Evolutionary conservation across 1,140 invertebrate species (phyloP), one percentile per base, ranked within the genome.

Genomic region (Aphaenogaster floridana): DNA sequence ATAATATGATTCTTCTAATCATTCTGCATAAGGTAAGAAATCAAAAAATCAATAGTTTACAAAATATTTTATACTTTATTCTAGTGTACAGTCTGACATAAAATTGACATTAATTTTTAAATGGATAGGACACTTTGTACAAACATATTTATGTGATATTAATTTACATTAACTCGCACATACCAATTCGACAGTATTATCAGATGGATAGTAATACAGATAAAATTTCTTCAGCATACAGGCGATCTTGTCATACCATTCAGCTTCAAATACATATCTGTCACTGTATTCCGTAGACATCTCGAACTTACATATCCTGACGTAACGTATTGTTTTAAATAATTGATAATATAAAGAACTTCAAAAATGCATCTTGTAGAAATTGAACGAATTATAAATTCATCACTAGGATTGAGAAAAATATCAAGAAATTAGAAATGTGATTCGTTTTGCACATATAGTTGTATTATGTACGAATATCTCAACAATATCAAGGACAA

Each of bases 181-280:
- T 95, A 97, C 97, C 96, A 98, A 96, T 96, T 98, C 98, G 54
- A 98, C 95, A 11, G 97, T 97, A 85, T 97, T 96, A 93, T 98
- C 98, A 48, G 94, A 95, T 21, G 96, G 96, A 95, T 97, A 98
- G 94, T 96, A 98, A 90, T 97, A 97, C 69, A 98, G 94, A 92
- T 97, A 96, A 94, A 98, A 98, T 87, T 96, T 96, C 89, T 97
- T 97, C 28, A 97, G 95, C 4, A 98, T 94, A 69, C 96, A 97
- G 1, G 98, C 97, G 91, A 97, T 96, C 89, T 97, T 96, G 91
- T 98, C 98, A 92, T 97, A 98, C 98, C 98, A 99, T 95, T 98
- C 98, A 28, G 97, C 97, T 87, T 97, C 95, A 95, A 98, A 98
- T 17, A 93, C 87, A 90, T 94, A 94, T 79, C 91, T 93, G 80